Percentiles rank a stretch among this genome's conserved stretches.
Conservation (phyloP, 2,113 vertebrate genomes). For the Vulpes lagopus region DNA sequence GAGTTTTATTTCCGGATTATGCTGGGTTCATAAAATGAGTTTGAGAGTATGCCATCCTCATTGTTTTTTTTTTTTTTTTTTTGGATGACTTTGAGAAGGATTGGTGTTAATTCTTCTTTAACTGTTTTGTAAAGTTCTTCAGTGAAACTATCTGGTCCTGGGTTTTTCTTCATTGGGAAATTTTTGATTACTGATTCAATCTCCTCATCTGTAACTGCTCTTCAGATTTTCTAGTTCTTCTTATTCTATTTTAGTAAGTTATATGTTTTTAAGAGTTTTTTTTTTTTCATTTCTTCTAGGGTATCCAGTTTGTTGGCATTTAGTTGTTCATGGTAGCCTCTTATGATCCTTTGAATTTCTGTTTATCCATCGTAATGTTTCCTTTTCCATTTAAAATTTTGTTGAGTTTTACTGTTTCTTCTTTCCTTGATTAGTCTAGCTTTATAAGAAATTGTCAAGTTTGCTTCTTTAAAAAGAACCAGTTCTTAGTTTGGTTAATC, state of each 20-base stretch:
- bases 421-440: background rate
- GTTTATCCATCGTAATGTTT: background rate
- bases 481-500: background rate
- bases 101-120: background rate
- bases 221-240: background rate
- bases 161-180: background rate
- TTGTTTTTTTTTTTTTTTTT: background rate
- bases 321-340: background rate
- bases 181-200: background rate
- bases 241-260: background rate
- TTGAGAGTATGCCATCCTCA: background rate
- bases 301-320: background rate
- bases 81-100: background rate
- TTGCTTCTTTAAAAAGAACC: background rate
- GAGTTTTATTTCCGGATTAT: background rate
- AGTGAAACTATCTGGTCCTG: background rate
- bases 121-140: too few relatives aligned
- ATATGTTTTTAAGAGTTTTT: background rate
- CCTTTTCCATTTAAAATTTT: background rate
- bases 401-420: background rate
- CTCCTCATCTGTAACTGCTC: background rate
- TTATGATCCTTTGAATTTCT: background rate
- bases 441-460: background rate
- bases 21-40: background rate
- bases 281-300: background rate